These are phyloP conservation scores for Aleiodes sp. DNA, from an alignment of 1,140 invertebrate species.

Conservation along the genomic window DNA sequence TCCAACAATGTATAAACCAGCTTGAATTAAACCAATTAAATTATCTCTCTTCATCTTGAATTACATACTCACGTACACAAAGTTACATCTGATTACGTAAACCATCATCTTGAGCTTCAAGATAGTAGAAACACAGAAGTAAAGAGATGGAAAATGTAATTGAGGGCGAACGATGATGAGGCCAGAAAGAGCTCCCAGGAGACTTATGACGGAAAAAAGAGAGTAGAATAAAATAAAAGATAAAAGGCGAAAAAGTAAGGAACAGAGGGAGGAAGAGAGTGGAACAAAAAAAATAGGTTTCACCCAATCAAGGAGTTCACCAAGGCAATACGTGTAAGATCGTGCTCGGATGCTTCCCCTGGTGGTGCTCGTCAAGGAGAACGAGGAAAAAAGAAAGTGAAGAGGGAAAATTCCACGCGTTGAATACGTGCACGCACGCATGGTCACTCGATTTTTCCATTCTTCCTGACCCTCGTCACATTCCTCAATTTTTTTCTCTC, in stretches of 20 bases:
- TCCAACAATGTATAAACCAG: not conserved
- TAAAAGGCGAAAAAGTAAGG: not conserved
- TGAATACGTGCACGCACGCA: no score
- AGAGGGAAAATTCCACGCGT: not conserved
- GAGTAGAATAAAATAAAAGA: not conserved
- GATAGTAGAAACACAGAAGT: no score
- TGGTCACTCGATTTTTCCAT: no score
- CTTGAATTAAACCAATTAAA: not conserved
- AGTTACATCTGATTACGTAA: not conserved
- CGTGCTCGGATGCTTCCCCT: not conserved
- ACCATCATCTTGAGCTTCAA: not conserved
- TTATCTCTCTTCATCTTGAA: not conserved
- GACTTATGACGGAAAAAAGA: not conserved
- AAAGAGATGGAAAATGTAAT: slow-evolving; percentile 8
- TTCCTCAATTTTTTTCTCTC: no score
- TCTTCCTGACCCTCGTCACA: no score
- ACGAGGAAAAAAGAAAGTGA: not conserved
- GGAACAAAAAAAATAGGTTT: slow-evolving; percentile 11
- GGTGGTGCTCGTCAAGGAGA: not conserved
- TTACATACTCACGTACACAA: slow-evolving; percentile 7
- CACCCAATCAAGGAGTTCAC: slow-evolving; percentile 15
- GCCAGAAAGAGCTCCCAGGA: not conserved
- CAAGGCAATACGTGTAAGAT: slow-evolving; percentile 1
- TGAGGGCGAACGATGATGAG: slow-evolving; percentile 4
- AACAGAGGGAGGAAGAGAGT: not conserved